Base-by-base conservation (phyloP, 2,797 vertebrate species). In the Trematomus bernacchii region DNA sequence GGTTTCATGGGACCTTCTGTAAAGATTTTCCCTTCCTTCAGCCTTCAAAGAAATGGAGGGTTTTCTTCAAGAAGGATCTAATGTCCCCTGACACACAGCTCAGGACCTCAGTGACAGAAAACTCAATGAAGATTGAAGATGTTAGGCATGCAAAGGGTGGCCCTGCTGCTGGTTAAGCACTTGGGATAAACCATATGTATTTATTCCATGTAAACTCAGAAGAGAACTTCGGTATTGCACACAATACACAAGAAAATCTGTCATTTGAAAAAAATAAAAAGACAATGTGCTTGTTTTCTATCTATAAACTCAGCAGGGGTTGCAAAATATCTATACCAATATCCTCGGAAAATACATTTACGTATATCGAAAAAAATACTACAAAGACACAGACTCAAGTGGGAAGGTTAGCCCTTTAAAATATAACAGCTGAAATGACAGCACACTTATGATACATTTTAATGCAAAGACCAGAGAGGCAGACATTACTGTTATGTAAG, bases 401-500 rank as follows among this genome's bases (percentile, higher is more conserved):
- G 71, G 71, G 66, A 74, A 44, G 69, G 33, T 72, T 67, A 90
- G 84, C 76, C 87, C 90, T 93, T 91, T 91, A 73, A 82, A 88
- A 85, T 70, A 83, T 63, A 83, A 77, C 66, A 79, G 76, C 57
- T 77, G 79, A 83, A 83, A 85, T 77, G 82, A 88, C 85, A 89
- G 80, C 63, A 66, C 37, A 64, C 83, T 71, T 82, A 33, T n/a
- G 66, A 79, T 80, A 83, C 19, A 6, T 48, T 50, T 53, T 69
- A 80, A 79, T 65, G 53, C 37, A 59, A 37, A 37, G 33, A 37
- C 7, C 33, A 37, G 33, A 37, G 7, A 37, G 7, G 71, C 19
- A 54, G 50, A 61, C 53, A 42, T 55, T 61, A 19, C 57, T 57
- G 74, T 57, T 75, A 69, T 2, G 12, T 12, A 4, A 46, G 16